Evolutionary conservation across 2,113 vertebrate species (phyloP), one percentile per base, ranked within the genome.

Genomic region (Dipodomys merriami): DNA sequence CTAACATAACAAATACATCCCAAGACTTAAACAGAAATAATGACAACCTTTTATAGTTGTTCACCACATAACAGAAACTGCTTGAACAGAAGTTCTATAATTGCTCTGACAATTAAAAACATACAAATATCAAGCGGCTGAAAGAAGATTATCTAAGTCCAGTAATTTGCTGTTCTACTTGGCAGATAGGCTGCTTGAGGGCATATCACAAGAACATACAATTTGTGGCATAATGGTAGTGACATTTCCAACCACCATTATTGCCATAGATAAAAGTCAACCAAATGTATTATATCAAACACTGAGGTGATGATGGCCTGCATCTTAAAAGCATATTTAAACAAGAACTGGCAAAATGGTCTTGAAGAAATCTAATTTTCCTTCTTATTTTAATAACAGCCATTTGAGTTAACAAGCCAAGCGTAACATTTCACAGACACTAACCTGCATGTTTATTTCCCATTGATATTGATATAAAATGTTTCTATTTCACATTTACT

Each of bases 101-200:
- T 98, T 98, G 91, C 91, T 89, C 91, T 96, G 97, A 98, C 97
- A 98, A 98, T 98, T 98, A 98, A 98, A 98, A 98, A 83, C 85
- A 85, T 79, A 97, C 95, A 97, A 98, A 98, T 97, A 97, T 88
- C 95, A 98, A 96, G 88, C 90, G 90, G 30, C 90, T 68, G 49
- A 96, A 95, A 94, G 91, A 97, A 97, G 91, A 97, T 96, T 96
- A 97, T 80, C 83, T 73, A 94, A 93, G 88, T 97, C 96, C 95
- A 90, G 84, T 82, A 97, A 98, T 98, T 97, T 97, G 93, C 94
- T 97, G 82, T 96, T 97, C 96, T 96, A 92, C 96, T 97, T 95
- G 97, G 95, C 95, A 97, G 95, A 96, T 90, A 96, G 86, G 79
- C 92, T 96, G 97, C 97, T 98, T 95, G 95, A 97, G 96, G 97